Evolutionary conservation across 2,113 vertebrate genomes (phyloP).

Genomic region (Callospermophilus lateralis): DNA sequence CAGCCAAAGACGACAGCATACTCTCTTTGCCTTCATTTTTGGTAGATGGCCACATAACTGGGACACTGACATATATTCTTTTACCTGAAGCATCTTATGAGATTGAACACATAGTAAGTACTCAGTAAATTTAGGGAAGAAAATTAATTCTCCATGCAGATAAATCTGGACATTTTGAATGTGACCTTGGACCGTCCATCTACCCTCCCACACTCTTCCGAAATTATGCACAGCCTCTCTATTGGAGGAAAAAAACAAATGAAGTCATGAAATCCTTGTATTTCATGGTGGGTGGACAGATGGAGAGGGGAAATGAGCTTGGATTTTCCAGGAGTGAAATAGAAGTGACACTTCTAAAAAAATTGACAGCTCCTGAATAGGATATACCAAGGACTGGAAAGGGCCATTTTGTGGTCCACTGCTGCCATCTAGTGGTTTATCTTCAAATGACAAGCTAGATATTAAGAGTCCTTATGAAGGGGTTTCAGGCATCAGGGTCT

Average conservation of each 20-base stretch:
- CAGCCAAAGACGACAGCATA: neutral
- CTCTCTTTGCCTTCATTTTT: neutral
- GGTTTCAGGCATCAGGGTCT: neutral
- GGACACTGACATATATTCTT: neutral
- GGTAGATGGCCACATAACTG: neutral
- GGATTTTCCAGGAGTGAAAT: neutral
- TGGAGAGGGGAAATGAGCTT: neutral
- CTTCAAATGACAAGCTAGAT: neutral
- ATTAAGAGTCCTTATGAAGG: neutral
- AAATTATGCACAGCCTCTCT: neutral
- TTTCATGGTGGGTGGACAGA: neutral
- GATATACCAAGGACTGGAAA: accelerated
- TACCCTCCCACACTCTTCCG: neutral
- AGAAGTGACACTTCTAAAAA: neutral
- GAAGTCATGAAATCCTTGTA: neutral
- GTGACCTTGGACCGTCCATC: neutral
- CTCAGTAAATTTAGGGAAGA: neutral
- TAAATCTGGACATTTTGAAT: neutral
- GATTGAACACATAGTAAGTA: neutral
- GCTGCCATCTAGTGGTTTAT: constrained; percentile 60
- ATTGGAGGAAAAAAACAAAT: neutral
- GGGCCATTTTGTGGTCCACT: neutral
- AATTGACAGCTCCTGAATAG: neutral
- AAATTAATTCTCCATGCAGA: neutral
- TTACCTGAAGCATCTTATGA: neutral